Conservation (phyloP, 2,113 vertebrate genomes). For the Ophiodon elongatus region DNA sequence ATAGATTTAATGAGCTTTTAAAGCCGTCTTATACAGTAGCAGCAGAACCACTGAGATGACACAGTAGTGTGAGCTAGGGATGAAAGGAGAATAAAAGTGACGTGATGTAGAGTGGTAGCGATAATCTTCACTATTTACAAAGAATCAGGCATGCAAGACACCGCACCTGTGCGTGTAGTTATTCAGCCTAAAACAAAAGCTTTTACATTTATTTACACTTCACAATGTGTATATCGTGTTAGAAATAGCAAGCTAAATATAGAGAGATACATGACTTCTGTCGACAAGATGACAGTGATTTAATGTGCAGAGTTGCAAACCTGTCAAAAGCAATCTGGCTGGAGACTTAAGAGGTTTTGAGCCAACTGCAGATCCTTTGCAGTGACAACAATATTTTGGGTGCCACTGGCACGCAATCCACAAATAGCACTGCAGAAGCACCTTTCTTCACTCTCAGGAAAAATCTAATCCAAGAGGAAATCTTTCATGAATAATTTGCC, state of each 20-base stretch:
- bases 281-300: neutral
- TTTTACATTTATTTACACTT: neutral
- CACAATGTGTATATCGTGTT: neutral
- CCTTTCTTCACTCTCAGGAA: neutral
- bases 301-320: neutral
- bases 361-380: slow-evolving; percentile 6
- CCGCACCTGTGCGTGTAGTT: neutral
- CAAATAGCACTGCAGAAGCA: slow-evolving; percentile 5
- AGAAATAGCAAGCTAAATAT: neutral
- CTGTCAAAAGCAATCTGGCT: slow-evolving; percentile 23
- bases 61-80: neutral
- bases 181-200: neutral
- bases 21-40: slow-evolving; percentile 22
- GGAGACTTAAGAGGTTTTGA: neutral
- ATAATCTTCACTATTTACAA: slow-evolving; percentile 3
- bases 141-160: neutral
- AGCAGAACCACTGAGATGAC: slow-evolving; percentile 12
- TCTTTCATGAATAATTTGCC: neutral
- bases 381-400: neutral
- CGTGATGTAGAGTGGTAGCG: neutral
- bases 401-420: neutral
- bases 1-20: slow-evolving; percentile 51
- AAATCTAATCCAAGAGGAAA: neutral
- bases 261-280: neutral
- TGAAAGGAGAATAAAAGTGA: neutral